Percentiles rank a stretch among this genome's conserved stretches.
Conservation (phyloP, 2,113 vertebrate species). For the Gallinago undulata region DNA sequence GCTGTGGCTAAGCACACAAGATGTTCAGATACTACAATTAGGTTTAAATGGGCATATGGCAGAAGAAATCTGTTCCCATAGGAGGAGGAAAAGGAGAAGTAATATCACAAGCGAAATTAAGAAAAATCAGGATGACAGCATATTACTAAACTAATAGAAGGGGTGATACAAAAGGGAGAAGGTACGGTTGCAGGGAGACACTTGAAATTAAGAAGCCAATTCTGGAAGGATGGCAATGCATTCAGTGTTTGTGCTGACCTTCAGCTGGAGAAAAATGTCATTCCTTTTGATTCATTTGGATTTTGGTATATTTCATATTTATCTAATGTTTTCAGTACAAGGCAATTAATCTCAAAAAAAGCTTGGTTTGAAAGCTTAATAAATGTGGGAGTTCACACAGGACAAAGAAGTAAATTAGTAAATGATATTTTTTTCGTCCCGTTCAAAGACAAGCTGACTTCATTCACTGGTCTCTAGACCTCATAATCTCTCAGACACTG, state of each 20-base stretch:
- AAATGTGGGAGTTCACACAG: not conserved
- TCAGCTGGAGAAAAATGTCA: not conserved
- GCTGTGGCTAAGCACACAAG: constrained; percentile 56
- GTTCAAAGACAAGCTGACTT: not conserved
- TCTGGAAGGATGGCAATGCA: not conserved
- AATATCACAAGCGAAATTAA: constrained; percentile 55
- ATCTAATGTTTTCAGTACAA: not conserved
- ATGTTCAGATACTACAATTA: constrained; percentile 61
- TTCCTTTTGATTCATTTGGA: not conserved
- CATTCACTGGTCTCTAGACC: not conserved
- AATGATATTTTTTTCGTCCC: not conserved
- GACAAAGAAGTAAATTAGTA: not conserved
- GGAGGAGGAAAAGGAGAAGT: constrained; percentile 46
- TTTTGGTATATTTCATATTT: not conserved
- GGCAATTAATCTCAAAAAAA: not conserved
- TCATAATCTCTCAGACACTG: not conserved
- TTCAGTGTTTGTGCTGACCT: not conserved
- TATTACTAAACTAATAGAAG: constrained; percentile 36
- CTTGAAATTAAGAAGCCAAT: not conserved
- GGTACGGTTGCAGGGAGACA: not conserved
- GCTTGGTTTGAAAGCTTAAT: constrained; percentile 1
- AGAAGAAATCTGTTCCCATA: constrained; percentile 59
- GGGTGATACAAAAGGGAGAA: not conserved
- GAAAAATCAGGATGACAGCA: constrained; percentile 52
- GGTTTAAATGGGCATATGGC: constrained; percentile 66